These are phyloP conservation scores for Amphiprion clarkii DNA, from an alignment of 2,797 vertebrate genomes.

Conservation along the genomic window DNA sequence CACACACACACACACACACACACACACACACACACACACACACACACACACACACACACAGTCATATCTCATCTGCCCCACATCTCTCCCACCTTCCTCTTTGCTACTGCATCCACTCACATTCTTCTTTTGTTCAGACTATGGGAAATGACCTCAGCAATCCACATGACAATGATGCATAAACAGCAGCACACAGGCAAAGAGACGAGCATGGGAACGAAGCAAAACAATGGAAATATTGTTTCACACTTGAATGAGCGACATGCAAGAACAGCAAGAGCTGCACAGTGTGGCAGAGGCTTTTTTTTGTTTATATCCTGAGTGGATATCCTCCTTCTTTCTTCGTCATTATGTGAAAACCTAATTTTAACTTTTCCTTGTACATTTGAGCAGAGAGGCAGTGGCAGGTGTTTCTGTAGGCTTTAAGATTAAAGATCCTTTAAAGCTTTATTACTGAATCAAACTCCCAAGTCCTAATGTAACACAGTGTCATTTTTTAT, in stretches of 20 bases:
- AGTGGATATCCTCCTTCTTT: constrained; percentile 58
- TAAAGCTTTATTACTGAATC: not conserved
- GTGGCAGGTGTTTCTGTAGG: constrained; percentile 12
- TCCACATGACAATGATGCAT: constrained; percentile 58
- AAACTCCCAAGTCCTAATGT: not conserved
- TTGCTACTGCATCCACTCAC: constrained; percentile 45
- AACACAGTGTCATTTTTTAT: too few species aligned
- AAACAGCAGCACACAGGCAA: constrained; percentile 54
- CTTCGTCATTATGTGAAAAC: constrained; percentile 25
- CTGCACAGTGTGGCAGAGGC: constrained; percentile 31
- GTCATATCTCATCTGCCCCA: constrained; percentile 19
- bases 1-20: constrained; percentile 18
- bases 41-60: not conserved
- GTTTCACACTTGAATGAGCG: constrained; percentile 63
- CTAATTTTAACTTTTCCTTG: constrained; percentile 38
- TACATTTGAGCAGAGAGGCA: constrained; percentile 7
- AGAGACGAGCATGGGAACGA: constrained; percentile 65
- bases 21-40: constrained; percentile 26
- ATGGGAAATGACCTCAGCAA: constrained; percentile 79
- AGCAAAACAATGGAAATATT: constrained; percentile 70
- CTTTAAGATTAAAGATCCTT: not conserved
- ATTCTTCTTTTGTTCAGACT: constrained; percentile 73
- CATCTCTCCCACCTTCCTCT: constrained; percentile 59
- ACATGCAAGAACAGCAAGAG: constrained; percentile 27
- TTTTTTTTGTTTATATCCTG: constrained; percentile 48